A percentile compares a stretch with the other conserved stretches of the same genome.
phyloP scores from a whole-genome alignment of 2,113 vertebrate species.

The Psittacara wagleri region DNA sequence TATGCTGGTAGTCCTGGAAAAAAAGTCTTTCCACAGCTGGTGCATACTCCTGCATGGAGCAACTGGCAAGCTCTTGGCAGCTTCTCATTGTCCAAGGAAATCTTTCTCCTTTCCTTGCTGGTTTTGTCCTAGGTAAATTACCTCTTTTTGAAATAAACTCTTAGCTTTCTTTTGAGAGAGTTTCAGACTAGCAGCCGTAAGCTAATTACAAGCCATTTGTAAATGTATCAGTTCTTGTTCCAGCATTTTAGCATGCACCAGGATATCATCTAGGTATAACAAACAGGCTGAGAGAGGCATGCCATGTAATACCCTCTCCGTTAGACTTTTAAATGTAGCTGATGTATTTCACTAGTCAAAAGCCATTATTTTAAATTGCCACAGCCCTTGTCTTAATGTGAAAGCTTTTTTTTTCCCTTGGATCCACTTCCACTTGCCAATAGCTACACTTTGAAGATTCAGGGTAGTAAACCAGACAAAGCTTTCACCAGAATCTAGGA shows the following conservation, averaged over 20 bases:
- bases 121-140: constrained; percentile 35
- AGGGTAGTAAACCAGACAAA: constrained; percentile 12
- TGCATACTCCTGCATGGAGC: accelerated
- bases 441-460: constrained; percentile 47
- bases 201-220: constrained; percentile 55
- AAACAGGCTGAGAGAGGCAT: constrained; percentile 69
- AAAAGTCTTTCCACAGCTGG: background rate
- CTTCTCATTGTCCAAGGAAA: background rate
- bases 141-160: constrained; percentile 4
- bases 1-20: background rate
- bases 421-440: constrained; percentile 45
- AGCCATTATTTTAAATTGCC: constrained; percentile 63
- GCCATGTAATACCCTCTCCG: constrained; percentile 43
- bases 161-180: constrained; percentile 3
- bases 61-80: background rate
- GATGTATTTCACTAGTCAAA: constrained; percentile 48
- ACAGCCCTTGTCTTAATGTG: constrained; percentile 62
- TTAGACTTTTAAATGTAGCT: constrained; percentile 60
- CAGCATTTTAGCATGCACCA: constrained; percentile 44
- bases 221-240: constrained; percentile 54
- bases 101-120: background rate
- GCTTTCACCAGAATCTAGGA: constrained; percentile 20
- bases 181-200: constrained; percentile 26
- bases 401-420: background rate
- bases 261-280: constrained; percentile 63